These are phyloP conservation scores for Microhierax caerulescens DNA, from an alignment of 2,797 vertebrate genomes.

Conservation along the genomic window DNA sequence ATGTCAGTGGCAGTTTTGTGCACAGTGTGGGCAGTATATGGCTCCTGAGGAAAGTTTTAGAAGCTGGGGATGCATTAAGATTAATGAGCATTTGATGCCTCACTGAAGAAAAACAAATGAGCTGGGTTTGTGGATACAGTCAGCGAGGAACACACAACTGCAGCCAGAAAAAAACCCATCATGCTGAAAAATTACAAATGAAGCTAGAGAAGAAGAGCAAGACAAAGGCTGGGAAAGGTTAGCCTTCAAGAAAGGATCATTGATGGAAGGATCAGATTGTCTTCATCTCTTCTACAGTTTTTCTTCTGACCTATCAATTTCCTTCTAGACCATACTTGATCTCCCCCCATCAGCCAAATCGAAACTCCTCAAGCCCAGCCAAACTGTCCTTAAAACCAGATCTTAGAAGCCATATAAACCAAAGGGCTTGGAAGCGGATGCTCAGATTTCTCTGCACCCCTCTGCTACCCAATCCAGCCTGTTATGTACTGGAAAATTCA, in stretches of 20 bases:
- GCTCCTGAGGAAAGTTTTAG: background rate
- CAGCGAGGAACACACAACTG: background rate
- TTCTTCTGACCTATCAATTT: background rate
- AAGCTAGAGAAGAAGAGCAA: background rate
- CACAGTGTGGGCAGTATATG: background rate
- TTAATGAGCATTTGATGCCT: constrained; percentile 12
- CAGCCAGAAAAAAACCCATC: background rate
- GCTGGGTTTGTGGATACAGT: background rate
- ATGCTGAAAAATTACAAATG: background rate
- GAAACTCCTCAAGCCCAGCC: background rate
- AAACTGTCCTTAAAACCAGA: background rate
- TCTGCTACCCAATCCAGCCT: background rate
- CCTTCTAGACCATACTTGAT: background rate
- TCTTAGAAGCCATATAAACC: background rate
- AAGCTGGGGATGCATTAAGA: background rate
- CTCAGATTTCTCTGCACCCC: background rate
- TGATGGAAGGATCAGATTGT: background rate
- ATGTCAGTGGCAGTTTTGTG: background rate
- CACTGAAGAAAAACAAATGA: constrained; percentile 1
- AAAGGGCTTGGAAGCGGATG: background rate
- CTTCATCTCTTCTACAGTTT: background rate
- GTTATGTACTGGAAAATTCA: background rate
- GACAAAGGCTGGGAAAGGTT: background rate
- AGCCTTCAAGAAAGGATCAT: background rate
- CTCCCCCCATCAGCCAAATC: background rate